Conservation (phyloP, 2,888 invertebrate species). For the Cremastinae sp. region DNA sequence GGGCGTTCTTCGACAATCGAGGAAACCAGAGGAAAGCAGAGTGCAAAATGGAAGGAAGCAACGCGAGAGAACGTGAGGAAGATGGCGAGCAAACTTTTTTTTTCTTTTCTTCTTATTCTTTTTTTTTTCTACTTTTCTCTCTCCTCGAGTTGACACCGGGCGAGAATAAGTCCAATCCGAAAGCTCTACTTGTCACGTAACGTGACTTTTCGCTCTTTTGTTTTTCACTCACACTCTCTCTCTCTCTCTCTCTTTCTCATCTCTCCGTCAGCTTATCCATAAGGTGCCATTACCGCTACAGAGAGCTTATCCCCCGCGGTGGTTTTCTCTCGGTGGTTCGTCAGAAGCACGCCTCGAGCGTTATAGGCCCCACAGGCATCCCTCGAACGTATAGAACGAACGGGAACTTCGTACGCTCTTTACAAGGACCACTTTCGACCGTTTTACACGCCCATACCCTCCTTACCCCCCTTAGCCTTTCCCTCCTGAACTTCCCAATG, state of each 20-base stretch:
- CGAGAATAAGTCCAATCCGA: slow-evolving; percentile 36
- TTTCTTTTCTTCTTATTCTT: slow-evolving; percentile 25
- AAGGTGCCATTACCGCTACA: too few relatives aligned
- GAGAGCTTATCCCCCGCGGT: too few relatives aligned
- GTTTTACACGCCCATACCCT: slow-evolving; percentile 1
- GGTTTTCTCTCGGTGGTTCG: slow-evolving; percentile 15
- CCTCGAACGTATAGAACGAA: slow-evolving; percentile 40
- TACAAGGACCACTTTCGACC: slow-evolving; percentile 43
- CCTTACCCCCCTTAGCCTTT: background rate
- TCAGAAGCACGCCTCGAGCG: slow-evolving; percentile 3
- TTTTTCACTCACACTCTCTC: slow-evolving; percentile 3
- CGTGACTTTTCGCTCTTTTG: slow-evolving; percentile 23
- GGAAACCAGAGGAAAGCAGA: slow-evolving; percentile 3
- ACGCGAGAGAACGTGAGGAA: background rate
- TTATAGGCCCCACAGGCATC: slow-evolving; percentile 50
- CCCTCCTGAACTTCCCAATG: slow-evolving; percentile 14
- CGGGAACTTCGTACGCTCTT: slow-evolving; percentile 37
- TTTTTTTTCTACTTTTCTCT: slow-evolving; percentile 22
- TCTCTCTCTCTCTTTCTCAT: slow-evolving; percentile 6
- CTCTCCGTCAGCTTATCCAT: slow-evolving; percentile 35
- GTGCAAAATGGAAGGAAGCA: background rate
- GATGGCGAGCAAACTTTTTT: slow-evolving; percentile 15
- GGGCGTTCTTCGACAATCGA: slow-evolving; percentile 30
- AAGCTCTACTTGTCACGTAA: slow-evolving; percentile 43
- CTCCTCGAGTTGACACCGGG: background rate